phyloP scores from a whole-genome alignment of 2,113 vertebrate genomes.

The Chaetodon trifascialis region DNA sequence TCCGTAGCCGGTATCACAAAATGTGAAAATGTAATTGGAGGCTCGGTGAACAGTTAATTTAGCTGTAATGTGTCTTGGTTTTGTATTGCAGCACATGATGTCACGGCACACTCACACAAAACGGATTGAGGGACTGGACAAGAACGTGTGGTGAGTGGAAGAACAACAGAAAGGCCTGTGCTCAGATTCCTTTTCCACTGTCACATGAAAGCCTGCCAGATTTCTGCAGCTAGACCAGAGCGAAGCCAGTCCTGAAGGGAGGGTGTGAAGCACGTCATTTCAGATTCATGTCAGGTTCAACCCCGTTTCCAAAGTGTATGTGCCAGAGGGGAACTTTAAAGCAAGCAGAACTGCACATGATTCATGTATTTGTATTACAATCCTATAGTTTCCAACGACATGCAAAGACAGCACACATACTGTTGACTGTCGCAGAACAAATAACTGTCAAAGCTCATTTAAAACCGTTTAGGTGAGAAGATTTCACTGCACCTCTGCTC shows the following conservation, averaged over 20 bases:
- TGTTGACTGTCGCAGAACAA: neutral
- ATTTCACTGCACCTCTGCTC: neutral
- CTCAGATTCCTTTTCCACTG: neutral
- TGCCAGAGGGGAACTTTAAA: neutral
- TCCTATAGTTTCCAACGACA: neutral
- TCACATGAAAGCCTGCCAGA: neutral
- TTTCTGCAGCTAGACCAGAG: neutral
- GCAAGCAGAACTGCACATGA: neutral
- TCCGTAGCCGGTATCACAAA: neutral
- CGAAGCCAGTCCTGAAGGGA: neutral
- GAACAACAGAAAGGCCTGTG: too few relatives aligned
- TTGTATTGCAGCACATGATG: conserved; percentile 80
- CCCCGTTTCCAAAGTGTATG: too few relatives aligned
- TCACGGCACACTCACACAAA: conserved; percentile 89
- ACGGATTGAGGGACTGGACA: conserved; percentile 94
- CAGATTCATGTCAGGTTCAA: neutral
- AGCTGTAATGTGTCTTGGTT: neutral
- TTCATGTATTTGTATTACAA: neutral
- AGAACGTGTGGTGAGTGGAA: conserved; percentile 92
- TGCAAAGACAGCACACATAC: neutral
- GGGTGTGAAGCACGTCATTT: neutral
- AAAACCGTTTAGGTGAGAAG: neutral
- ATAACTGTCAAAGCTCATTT: neutral
- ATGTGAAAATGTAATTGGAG: neutral
- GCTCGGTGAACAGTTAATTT: neutral